Percentiles rank a stretch among this genome's conserved stretches.
phyloP scores from a whole-genome alignment of 2,888 invertebrate genomes.

The Nomada fabriciana region DNA sequence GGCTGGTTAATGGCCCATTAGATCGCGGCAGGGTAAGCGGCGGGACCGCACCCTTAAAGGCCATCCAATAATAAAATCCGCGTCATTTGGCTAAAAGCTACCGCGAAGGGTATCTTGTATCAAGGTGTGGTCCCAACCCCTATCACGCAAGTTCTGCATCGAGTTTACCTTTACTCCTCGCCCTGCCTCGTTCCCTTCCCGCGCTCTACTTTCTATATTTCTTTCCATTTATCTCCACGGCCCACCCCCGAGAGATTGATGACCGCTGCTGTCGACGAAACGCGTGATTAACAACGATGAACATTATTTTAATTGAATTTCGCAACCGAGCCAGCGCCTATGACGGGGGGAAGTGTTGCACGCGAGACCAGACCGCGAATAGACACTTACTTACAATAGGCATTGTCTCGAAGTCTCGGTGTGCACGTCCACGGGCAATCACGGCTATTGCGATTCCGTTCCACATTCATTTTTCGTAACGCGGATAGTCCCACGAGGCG shows the following conservation, averaged over 20 bases:
- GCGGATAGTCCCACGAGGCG: conserved; percentile 34
- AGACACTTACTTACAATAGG: conserved; percentile 63
- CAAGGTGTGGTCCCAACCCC: conserved; percentile 79
- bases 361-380: conserved; percentile 59
- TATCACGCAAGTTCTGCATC: conserved; percentile 78
- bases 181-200: neutral
- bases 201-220: neutral
- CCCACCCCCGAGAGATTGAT: conserved; percentile 9
- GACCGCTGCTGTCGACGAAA: conserved; percentile 15
- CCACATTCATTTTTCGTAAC: conserved; percentile 46
- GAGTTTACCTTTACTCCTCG: conserved; percentile 13
- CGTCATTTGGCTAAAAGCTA: conserved; percentile 83
- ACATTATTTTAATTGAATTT: conserved; percentile 80
- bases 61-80: conserved; percentile 82
- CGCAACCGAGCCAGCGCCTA: conserved; percentile 75
- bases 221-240: neutral
- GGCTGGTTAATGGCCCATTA: conserved; percentile 77
- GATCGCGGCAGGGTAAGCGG: conserved; percentile 55
- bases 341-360: conserved; percentile 56
- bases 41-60: conserved; percentile 77
- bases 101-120: conserved; percentile 77
- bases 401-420: conserved; percentile 58
- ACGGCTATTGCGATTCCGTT: conserved; percentile 60
- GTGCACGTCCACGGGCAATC: conserved; percentile 34
- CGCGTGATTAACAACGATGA: conserved; percentile 30